phyloP scores from a whole-genome alignment of 2,113 vertebrate genomes.

The Ondatra zibethicus region DNA sequence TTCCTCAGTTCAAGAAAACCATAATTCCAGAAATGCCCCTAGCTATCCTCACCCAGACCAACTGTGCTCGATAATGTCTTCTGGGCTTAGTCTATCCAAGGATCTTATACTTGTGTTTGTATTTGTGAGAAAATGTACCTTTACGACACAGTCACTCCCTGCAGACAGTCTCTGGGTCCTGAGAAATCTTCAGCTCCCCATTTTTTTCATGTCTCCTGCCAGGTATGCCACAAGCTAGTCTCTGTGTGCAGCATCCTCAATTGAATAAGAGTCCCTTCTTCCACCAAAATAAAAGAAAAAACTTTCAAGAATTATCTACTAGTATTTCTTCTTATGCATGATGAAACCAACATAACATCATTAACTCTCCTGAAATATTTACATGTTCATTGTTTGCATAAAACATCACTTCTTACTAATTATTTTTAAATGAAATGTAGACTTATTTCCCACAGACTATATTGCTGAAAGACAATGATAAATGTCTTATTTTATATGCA shows the following conservation, averaged over 20 bases:
- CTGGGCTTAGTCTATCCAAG: neutral
- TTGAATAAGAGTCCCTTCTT: neutral
- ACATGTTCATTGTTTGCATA: neutral
- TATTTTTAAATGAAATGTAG: neutral
- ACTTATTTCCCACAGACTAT: neutral
- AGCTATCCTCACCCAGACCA: neutral
- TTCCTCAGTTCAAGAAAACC: neutral
- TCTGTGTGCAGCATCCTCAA: neutral
- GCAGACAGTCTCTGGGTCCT: neutral
- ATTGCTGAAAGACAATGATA: neutral
- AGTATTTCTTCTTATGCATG: neutral
- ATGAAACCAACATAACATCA: neutral
- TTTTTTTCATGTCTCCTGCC: fast-evolving
- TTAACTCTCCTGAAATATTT: neutral
- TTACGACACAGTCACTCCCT: neutral
- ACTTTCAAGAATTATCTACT: neutral
- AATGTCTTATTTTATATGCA: neutral
- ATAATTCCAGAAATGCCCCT: neutral
- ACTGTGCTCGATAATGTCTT: neutral
- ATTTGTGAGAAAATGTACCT: neutral
- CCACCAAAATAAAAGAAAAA: neutral
- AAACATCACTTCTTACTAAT: neutral
- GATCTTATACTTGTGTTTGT: neutral
- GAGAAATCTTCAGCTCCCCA: neutral
- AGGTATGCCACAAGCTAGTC: too few species aligned